These are phyloP conservation scores for Drosophila simulans DNA, from an alignment of 1,140 invertebrate species.

Conservation along the genomic window DNA sequence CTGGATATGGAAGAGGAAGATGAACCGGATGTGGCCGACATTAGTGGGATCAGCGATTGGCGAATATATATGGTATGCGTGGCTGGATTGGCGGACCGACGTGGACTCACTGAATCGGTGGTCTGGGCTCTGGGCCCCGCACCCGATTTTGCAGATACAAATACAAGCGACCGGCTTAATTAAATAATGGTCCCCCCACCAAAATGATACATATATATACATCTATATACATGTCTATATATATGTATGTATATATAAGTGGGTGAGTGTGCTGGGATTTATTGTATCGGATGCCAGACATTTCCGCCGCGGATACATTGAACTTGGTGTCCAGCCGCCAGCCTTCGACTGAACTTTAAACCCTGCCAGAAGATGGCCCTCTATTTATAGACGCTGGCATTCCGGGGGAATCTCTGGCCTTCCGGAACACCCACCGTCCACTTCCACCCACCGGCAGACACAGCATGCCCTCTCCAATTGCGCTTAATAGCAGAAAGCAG, in stretches of 20 bases:
- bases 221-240: neutral
- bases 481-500: conserved; percentile 17
- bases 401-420: conserved; percentile 26
- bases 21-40: conserved; percentile 24
- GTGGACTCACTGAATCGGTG: conserved; percentile 54
- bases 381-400: neutral
- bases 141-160: conserved; percentile 49
- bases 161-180: conserved; percentile 49
- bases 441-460: conserved; percentile 4
- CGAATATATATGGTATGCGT: conserved; percentile 3
- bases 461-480: conserved; percentile 12
- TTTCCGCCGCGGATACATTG: conserved; percentile 53
- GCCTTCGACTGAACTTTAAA: conserved; percentile 10
- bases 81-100: conserved; percentile 48
- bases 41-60: conserved; percentile 16
- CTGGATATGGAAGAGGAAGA: conserved; percentile 37
- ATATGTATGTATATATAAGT: neutral
- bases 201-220: neutral
- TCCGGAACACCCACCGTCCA: conserved; percentile 16
- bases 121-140: conserved; percentile 18
- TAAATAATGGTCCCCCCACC: conserved; percentile 62
- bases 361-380: neutral
- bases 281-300: conserved; percentile 60
- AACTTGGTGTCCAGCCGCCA: conserved; percentile 15
- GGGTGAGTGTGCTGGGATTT: conserved; percentile 1